phyloP scores from a whole-genome alignment of 1,140 invertebrate genomes.

The Drosophila obscura region DNA sequence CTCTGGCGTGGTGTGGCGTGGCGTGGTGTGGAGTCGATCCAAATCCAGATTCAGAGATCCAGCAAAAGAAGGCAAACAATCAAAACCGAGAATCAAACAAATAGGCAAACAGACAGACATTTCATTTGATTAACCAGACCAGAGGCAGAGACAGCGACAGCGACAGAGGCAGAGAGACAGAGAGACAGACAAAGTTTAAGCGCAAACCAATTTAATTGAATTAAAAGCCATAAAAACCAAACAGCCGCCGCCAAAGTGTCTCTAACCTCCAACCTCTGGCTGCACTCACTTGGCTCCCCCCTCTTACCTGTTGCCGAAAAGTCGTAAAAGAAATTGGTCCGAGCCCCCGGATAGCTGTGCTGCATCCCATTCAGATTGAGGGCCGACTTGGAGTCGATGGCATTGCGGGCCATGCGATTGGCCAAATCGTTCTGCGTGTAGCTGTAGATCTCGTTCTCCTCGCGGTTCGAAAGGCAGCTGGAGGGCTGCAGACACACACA shows the following conservation, averaged over 20 bases:
- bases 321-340: conserved; percentile 83
- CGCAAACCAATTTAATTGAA: conserved; percentile 75
- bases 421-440: conserved; percentile 86
- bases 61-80: conserved; percentile 45
- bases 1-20: conserved; percentile 41
- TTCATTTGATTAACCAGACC: conserved; percentile 37
- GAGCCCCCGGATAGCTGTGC: conserved; percentile 80
- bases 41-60: conserved; percentile 1
- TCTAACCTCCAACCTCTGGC: conserved; percentile 19
- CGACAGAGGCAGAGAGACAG: too few species aligned
- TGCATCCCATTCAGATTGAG: conserved; percentile 83
- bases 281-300: too few species aligned
- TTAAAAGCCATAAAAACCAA: conserved; percentile 79
- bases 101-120: conserved; percentile 20
- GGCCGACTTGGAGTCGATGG: conserved; percentile 82
- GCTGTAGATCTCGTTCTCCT: conserved; percentile 96
- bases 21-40: neutral
- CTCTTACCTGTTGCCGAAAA: conserved; percentile 82
- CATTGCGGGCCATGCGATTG: conserved; percentile 80
- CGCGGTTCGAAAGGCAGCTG: conserved; percentile 94
- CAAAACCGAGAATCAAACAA: conserved; percentile 55
- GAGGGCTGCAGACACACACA: conserved; percentile 88
- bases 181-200: conserved; percentile 30
- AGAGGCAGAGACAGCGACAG: too few species aligned
- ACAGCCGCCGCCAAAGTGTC: conserved; percentile 61